These are phyloP conservation scores for Oryctes rhinoceros DNA, from an alignment of 1,140 invertebrate genomes.

Conservation along the genomic window DNA sequence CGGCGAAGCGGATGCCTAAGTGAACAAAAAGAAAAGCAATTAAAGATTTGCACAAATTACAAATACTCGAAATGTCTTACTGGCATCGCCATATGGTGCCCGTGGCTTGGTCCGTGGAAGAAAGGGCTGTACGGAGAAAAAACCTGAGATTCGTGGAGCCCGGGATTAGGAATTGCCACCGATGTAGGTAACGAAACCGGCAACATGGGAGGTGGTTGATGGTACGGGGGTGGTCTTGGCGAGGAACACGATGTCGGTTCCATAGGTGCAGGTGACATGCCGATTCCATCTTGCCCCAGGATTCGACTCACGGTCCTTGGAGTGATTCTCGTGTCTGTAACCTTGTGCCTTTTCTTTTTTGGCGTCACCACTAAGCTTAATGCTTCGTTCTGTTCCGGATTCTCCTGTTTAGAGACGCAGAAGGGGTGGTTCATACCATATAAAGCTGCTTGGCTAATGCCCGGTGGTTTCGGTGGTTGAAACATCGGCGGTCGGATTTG, in stretches of 20 bases:
- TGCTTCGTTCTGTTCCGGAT: constrained; percentile 92
- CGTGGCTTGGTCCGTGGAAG: constrained; percentile 70
- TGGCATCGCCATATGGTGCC: constrained; percentile 65
- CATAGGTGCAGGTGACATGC: constrained; percentile 66
- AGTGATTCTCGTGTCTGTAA: constrained; percentile 94
- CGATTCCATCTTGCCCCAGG: constrained; percentile 80
- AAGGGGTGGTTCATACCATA: constrained; percentile 76
- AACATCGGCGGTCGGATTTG: constrained; percentile 73
- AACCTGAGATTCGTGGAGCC: constrained; percentile 92
- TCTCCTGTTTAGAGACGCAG: constrained; percentile 69
- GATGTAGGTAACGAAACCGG: constrained; percentile 89
- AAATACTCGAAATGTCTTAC: constrained; percentile 47
- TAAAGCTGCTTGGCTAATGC: constrained; percentile 71
- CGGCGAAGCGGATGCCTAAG: constrained; percentile 60
- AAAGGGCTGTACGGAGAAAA: constrained; percentile 91
- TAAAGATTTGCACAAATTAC: constrained; percentile 29
- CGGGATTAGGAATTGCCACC: constrained; percentile 95
- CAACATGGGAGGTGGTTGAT: constrained; percentile 81
- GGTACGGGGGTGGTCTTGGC: constrained; percentile 76
- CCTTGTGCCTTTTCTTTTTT: constrained; percentile 96
- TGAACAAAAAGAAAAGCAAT: constrained; percentile 50
- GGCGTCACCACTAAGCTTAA: constrained; percentile 92
- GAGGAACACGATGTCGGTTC: constrained; percentile 65
- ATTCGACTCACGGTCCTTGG: constrained; percentile 89
- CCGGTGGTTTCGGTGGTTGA: constrained; percentile 79